Evolutionary conservation across 2,113 vertebrate genomes (phyloP).

Genomic region (Colinus virginianus): DNA sequence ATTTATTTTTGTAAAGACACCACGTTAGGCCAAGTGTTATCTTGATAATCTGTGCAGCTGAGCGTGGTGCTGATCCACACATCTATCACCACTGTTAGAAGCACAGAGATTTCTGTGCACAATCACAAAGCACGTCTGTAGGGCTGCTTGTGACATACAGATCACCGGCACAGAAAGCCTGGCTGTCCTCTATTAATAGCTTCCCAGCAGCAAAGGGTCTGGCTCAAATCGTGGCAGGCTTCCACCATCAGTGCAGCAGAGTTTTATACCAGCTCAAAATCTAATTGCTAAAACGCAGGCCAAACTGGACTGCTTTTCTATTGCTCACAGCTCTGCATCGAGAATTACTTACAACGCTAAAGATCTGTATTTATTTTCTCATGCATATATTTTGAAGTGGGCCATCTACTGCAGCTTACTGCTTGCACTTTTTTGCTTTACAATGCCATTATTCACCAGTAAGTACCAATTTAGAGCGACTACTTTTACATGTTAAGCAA

Average conservation of each 20-base stretch:
- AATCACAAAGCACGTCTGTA: not conserved
- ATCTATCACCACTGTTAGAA: not conserved
- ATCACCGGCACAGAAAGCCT: not conserved
- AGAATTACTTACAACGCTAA: fast-evolving
- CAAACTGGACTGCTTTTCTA: not conserved
- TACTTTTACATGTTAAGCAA: not conserved
- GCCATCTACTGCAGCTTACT: not conserved
- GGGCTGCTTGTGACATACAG: fast-evolving
- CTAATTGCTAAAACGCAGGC: not conserved
- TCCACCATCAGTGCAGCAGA: not conserved
- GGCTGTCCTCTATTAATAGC: not conserved
- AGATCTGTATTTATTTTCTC: too few relatives aligned
- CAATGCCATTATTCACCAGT: not conserved
- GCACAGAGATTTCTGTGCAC: not conserved
- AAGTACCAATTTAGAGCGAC: not conserved
- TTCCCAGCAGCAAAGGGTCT: not conserved
- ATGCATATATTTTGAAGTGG: not conserved
- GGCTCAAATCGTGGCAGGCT: not conserved
- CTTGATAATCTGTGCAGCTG: not conserved
- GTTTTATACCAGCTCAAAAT: not conserved
- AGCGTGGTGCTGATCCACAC: not conserved
- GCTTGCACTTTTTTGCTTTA: not conserved
- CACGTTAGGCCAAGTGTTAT: not conserved
- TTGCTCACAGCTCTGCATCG: not conserved
- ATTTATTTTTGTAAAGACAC: not conserved